phyloP scores from a whole-genome alignment of 2,113 vertebrate genomes.

The Osmerus mordax region DNA sequence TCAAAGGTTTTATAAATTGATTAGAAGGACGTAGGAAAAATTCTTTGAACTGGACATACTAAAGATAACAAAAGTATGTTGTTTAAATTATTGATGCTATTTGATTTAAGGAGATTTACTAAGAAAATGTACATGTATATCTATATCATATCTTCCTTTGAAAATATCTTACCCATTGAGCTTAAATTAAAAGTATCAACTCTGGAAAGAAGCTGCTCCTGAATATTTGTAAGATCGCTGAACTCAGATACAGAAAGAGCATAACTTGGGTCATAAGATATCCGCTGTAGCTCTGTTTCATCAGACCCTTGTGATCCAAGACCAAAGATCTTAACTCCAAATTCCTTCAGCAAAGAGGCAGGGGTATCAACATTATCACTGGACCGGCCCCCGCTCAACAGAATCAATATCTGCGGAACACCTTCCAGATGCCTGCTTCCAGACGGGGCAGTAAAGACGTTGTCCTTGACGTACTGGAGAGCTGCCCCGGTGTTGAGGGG shows the following conservation, averaged over 20 bases:
- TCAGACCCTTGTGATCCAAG: slow-evolving; percentile 42
- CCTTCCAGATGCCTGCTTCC: slow-evolving; percentile 77
- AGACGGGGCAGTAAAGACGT: slow-evolving; percentile 69
- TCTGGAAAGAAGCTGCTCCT: slow-evolving; percentile 22
- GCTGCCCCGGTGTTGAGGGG: slow-evolving; percentile 68
- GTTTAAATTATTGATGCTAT: too few species aligned
- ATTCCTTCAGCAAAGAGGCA: slow-evolving; percentile 14
- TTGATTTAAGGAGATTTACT: too few species aligned
- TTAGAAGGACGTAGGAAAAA: too few species aligned
- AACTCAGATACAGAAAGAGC: slow-evolving; percentile 19
- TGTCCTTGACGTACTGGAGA: slow-evolving; percentile 63
- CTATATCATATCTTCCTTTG: too few species aligned
- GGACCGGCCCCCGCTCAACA: slow-evolving; percentile 75
- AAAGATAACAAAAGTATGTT: too few species aligned
- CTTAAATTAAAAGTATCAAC: not conserved
- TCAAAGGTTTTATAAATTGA: too few species aligned
- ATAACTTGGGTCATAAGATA: slow-evolving; percentile 6
- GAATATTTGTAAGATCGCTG: slow-evolving; percentile 27
- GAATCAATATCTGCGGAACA: slow-evolving; percentile 67
- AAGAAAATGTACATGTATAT: too few species aligned
- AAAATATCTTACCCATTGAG: not conserved
- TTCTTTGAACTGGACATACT: too few species aligned
- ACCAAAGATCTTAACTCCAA: slow-evolving; percentile 28
- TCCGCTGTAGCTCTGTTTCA: slow-evolving; percentile 11
- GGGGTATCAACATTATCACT: slow-evolving; percentile 29